These are phyloP conservation scores for Caenorhabditis zanzibari DNA, from an alignment of 2,888 invertebrate genomes.

Conservation along the genomic window DNA sequence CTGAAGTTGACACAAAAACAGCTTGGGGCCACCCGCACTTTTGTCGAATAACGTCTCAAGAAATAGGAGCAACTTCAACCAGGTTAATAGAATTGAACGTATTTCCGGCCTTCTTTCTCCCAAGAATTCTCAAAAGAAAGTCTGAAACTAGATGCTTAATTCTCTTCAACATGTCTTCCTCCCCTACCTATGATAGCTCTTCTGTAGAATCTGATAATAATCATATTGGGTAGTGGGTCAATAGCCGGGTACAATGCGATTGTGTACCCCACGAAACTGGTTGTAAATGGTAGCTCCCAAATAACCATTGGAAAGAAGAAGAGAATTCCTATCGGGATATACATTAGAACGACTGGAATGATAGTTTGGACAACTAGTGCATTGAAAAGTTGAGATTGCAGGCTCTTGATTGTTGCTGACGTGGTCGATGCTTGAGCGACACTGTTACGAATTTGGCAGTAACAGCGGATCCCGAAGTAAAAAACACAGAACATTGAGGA, in stretches of 20 bases:
- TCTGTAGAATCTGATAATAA: slow-evolving; percentile 41
- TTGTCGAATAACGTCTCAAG: no score
- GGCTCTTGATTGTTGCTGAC: neutral
- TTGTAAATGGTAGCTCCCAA: slow-evolving; percentile 13
- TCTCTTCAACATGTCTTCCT: no score
- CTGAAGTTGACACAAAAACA: no score
- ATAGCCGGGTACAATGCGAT: slow-evolving; percentile 40
- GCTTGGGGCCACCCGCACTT: no score
- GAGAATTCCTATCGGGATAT: slow-evolving; percentile 32
- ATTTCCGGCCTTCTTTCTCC: neutral
- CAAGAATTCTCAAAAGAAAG: neutral
- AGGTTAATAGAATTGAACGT: slow-evolving; percentile 14
- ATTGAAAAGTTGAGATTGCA: slow-evolving; percentile 44
- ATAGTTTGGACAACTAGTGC: slow-evolving; percentile 39
- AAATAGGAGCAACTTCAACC: slow-evolving; percentile 21
- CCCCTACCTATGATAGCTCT: slow-evolving; percentile 22
- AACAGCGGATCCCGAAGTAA: slow-evolving; percentile 39
- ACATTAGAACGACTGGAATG: slow-evolving; percentile 40
- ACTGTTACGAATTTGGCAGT: slow-evolving; percentile 10
- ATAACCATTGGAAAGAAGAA: slow-evolving; percentile 44
- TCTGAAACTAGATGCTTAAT: neutral
- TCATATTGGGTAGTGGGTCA: slow-evolving; percentile 45
- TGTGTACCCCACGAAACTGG: slow-evolving; percentile 20
- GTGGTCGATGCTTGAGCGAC: neutral
- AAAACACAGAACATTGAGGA: slow-evolving; percentile 49